Evolutionary conservation across 2,888 invertebrate species (phyloP), one percentile per base, ranked within the genome.

Genomic region (Octodonta nipae): DNA sequence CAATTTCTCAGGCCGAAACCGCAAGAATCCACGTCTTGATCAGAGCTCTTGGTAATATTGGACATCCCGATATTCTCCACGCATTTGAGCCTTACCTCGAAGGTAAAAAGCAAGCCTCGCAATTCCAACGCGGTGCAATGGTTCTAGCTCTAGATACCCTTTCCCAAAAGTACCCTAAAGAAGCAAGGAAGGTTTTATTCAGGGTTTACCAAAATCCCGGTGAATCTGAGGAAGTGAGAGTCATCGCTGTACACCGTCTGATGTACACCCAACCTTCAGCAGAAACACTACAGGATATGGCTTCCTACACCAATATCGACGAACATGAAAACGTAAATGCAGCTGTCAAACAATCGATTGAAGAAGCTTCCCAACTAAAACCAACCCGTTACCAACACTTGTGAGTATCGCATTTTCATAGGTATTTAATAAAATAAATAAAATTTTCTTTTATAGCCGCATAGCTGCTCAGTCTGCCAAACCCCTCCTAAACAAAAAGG

Each of bases 211-310:
- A 68, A 48, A 81, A 81, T 51, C 63, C 66, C 4, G 72, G 68
- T 35, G 81, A 81, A 47, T 56, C 64, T 10, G 68, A 72, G 41
- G 74, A 78, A 61, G 66, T 79, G 4, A 71, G 82, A 48, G 68
- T 71, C 26, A 70, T 73, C 28, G 75, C 80, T 28, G 70, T 76
- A 1, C 66, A 65, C 34, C 64, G 68, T 32, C 57, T 81, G 36
- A 72, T 78, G 62, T 65, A 62, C 44, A 65, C 72, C 10, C 61
- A 64, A 25, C 81, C 80, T 15, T 66, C 74, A 5, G 56, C 64
- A 15, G 61, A 63, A 10, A 73, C 79, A 69, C 69, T 81, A 50
- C 74, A 76, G 59, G 65, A 71, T 15, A 77, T 82, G 72, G 81
- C 81, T 13, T 64, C 70, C 47, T 71, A 71, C 61, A 79, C 78